A percentile compares a stretch with the other conserved stretches of the same genome.
Evolutionary conservation across 2,797 vertebrate genomes (phyloP).

Genomic region (Anguilla anguilla): DNA sequence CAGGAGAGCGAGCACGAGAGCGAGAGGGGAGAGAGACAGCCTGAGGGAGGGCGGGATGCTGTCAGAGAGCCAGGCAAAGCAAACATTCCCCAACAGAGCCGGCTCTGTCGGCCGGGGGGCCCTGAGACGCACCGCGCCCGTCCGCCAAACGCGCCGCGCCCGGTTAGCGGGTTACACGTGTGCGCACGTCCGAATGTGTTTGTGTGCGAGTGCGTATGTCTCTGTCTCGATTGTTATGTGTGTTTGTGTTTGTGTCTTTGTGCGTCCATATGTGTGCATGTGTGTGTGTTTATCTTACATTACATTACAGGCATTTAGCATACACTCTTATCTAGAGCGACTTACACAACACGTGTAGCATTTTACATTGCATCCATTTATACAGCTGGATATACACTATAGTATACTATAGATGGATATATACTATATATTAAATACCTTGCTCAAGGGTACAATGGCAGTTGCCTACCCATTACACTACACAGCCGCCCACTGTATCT

Average conservation of each 20-base stretch:
- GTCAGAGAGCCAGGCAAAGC: conserved; percentile 8
- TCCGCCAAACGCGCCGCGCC: background rate
- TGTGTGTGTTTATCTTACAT: background rate
- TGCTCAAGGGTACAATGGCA: too few relatives aligned
- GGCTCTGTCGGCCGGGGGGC: background rate
- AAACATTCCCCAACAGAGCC: conserved; percentile 14
- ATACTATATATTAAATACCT: too few relatives aligned
- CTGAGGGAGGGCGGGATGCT: background rate
- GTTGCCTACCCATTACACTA: background rate
- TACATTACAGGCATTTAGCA: too few relatives aligned
- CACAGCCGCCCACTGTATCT: too few relatives aligned
- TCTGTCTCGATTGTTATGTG: background rate
- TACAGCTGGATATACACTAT: too few relatives aligned
- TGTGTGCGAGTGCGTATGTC: conserved; percentile 22
- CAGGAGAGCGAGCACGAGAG: background rate
- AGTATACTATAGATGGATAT: too few relatives aligned
- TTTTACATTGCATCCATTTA: too few relatives aligned
- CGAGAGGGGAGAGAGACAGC: background rate
- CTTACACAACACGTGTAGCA: too few relatives aligned
- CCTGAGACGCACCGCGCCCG: background rate
- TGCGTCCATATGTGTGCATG: background rate
- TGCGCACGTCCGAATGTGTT: conserved; percentile 21
- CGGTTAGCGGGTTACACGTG: background rate
- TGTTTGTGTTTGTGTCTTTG: background rate
- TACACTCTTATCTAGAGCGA: too few relatives aligned